Base-by-base conservation (phyloP, 2,113 vertebrate species). In the Ctenomys sociabilis region DNA sequence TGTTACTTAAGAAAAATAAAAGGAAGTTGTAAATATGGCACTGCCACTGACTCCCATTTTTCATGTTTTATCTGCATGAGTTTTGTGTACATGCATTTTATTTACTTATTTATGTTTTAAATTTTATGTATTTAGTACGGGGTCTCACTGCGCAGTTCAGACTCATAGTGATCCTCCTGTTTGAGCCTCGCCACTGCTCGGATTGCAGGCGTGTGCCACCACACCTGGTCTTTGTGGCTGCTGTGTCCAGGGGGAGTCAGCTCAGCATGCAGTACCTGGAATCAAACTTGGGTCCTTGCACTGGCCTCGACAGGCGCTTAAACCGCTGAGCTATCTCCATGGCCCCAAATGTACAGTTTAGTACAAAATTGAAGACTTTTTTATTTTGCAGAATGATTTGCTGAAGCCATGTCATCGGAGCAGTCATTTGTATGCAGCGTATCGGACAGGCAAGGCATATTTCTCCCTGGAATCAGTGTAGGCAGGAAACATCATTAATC, bases 401-500 rank as follows among this genome's bases (percentile, higher is more conserved):
- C 78, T n/a, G 9, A 94, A 90, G 73, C 73, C 16, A 12, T 89
- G 12, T 59, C 85, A 93, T 40, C 32, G 7, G 59, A 86, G 57
- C 85, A 59, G 45, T 87, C 77, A 73, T 96, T 95, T 96, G 93
- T 77, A 95, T 96, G 92, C 80, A 81, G 5, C 73, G 9, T 89
- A 43, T 88, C 49, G 70, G 85, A 88, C 32, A 88, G 28, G 78
- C 45, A 43, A 95, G 73, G 63, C 78, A 7, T 73, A 57, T 89
- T 89, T 94, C 97, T 96, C 96, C 3, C 78, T 66, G 88, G 96
- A 91, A 66, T 97, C 87, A 72, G 83, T 94, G 37, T 89, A 93
- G 35, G 91, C 73, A 83, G 96, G 83, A 96, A 97, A 95, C 91
- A 96, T 93, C 97, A 97, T 97, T 96, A 81, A 97, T 97, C 96